A percentile compares a stretch with the other conserved stretches of the same genome.
phyloP scores from a whole-genome alignment of 2,113 vertebrate genomes.

The Fregetta grallaria region DNA sequence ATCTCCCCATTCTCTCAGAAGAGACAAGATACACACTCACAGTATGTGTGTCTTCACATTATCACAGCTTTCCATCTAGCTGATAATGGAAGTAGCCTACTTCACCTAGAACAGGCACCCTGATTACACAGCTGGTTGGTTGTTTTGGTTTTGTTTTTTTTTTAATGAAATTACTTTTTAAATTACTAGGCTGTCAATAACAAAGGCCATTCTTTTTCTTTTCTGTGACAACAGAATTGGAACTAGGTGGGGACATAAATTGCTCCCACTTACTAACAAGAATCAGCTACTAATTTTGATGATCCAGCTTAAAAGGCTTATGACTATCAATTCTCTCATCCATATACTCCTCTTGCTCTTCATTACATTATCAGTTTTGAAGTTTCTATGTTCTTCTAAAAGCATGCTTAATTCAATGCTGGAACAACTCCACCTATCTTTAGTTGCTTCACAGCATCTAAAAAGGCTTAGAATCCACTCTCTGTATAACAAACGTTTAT shows the following conservation, averaged over 20 bases:
- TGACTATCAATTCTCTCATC: not conserved
- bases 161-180: not conserved
- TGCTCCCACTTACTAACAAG: not conserved
- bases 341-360: not conserved
- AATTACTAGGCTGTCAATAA: not conserved
- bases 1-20: not conserved
- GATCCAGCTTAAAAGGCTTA: not conserved
- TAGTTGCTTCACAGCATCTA: not conserved
- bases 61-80: not conserved
- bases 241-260: not conserved
- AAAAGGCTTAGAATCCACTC: slow-evolving; percentile 38
- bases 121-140: not conserved
- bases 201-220: not conserved
- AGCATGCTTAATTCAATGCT: accelerated
- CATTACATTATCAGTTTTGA: not conserved
- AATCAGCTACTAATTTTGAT: not conserved
- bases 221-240: not conserved
- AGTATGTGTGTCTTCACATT: accelerated
- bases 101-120: not conserved
- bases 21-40: not conserved
- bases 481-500: slow-evolving; percentile 81
- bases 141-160: too few species aligned
- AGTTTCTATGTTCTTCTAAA: not conserved
- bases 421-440: not conserved
- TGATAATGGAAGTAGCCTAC: not conserved